phyloP scores from a whole-genome alignment of 2,888 invertebrate genomes.

The Mimumesa dahlbomi region DNA sequence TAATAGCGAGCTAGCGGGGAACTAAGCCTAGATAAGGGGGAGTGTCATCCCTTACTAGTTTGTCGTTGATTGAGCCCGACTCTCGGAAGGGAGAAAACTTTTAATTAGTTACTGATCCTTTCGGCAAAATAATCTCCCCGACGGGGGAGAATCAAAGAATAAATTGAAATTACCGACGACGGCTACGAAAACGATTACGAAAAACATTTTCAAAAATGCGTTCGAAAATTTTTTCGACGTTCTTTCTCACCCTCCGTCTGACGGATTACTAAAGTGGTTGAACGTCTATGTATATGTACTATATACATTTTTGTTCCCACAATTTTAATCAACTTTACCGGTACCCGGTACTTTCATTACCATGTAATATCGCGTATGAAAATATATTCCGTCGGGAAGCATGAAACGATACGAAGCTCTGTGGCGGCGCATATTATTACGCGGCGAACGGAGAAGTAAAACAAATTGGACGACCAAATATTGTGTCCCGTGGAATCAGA shows the following conservation, averaged over 20 bases:
- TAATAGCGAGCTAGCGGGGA: conserved; percentile 33
- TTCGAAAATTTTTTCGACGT: too few relatives aligned
- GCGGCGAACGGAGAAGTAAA: not conserved
- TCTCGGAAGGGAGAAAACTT: conserved; percentile 61
- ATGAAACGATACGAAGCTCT: not conserved
- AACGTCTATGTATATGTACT: too few relatives aligned
- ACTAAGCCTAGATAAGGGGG: conserved; percentile 51
- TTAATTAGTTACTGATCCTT: conserved; percentile 73
- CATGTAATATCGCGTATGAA: not conserved
- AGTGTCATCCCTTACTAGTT: conserved; percentile 46
- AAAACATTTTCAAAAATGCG: too few relatives aligned
- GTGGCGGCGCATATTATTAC: not conserved
- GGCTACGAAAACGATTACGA: too few relatives aligned
- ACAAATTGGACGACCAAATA: not conserved
- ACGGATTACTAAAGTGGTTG: too few relatives aligned
- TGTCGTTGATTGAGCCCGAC: conserved; percentile 39
- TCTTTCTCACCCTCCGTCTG: too few relatives aligned
- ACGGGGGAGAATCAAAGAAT: conserved; percentile 43
- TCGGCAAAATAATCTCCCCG: conserved; percentile 50
- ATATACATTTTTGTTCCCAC: too few relatives aligned
- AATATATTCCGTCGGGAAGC: not conserved
- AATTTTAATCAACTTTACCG: too few relatives aligned
- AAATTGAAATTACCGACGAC: conserved; percentile 55
- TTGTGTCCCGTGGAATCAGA: not conserved
- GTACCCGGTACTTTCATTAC: not conserved